phyloP scores from a whole-genome alignment of 1,140 invertebrate genomes.

The Whitmania pigra region DNA sequence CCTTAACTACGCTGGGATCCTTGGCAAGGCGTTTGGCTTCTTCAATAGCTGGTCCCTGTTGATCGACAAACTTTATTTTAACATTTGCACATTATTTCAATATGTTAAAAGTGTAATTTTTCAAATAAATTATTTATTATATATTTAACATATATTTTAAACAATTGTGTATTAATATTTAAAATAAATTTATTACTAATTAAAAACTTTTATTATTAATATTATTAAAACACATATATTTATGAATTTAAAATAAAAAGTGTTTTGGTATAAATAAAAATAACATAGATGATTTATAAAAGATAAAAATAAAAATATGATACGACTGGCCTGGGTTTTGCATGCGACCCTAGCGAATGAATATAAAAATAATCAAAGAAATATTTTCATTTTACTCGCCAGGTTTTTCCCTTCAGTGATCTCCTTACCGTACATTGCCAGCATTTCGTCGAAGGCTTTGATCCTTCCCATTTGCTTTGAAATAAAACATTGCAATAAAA shows the following conservation, averaged over 20 bases:
- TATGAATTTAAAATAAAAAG: too few relatives aligned
- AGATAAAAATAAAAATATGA: background rate
- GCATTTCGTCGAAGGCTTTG: conserved; percentile 14
- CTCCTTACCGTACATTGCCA: background rate
- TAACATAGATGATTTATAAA: background rate
- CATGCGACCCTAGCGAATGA: background rate
- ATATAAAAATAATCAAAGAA: background rate
- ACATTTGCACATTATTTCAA: background rate
- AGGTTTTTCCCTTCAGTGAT: conserved; percentile 9
- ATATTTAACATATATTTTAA: too few relatives aligned
- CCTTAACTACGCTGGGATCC: background rate
- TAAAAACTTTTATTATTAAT: background rate
- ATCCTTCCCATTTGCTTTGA: background rate
- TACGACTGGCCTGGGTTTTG: background rate
- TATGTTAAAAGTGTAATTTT: background rate
- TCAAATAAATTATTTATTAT: background rate
- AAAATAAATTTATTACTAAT: background rate
- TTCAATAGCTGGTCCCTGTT: background rate
- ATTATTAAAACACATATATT: background rate
- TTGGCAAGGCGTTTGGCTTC: background rate
- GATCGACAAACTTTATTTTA: too few relatives aligned
- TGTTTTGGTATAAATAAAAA: too few relatives aligned
- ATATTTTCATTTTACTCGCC: background rate
- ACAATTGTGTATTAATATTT: too few relatives aligned
- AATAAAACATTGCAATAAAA: background rate